Percentiles rank a stretch among this genome's conserved stretches.
Conservation (phyloP, 2,797 vertebrate species). For the Enteromius argenteus region DNA sequence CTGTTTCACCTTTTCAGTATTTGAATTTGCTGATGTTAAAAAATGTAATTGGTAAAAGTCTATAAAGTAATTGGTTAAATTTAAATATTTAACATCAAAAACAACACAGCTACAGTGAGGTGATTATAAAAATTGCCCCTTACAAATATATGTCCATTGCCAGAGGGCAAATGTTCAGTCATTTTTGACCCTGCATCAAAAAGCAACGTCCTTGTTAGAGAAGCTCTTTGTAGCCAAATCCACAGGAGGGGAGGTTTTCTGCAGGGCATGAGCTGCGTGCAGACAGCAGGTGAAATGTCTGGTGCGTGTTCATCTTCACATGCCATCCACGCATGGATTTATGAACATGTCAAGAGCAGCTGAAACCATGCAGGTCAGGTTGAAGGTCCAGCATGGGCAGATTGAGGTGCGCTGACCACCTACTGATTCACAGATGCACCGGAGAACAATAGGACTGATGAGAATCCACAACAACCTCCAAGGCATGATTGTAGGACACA, state of each 20-base stretch:
- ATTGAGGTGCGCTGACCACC: constrained; percentile 53
- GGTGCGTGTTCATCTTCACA: constrained; percentile 76
- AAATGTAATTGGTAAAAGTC: background rate
- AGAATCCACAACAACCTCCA: constrained; percentile 26
- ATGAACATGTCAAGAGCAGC: constrained; percentile 71
- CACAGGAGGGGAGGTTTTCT: constrained; percentile 44
- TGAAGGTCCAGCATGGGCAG: constrained; percentile 63
- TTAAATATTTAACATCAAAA: background rate
- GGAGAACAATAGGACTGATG: constrained; percentile 49
- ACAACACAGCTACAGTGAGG: background rate
- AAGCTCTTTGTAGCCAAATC: constrained; percentile 14
- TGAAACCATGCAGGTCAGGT: constrained; percentile 68
- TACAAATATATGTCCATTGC: background rate
- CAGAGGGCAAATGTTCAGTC: background rate
- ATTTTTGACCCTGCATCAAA: background rate
- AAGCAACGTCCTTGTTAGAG: constrained; percentile 13
- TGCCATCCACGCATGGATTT: constrained; percentile 77
- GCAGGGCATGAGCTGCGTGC: constrained; percentile 66
- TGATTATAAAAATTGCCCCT: background rate
- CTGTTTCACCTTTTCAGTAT: background rate
- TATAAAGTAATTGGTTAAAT: background rate
- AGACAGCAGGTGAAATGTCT: constrained; percentile 76
- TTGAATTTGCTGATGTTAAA: background rate
- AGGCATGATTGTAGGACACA: background rate
- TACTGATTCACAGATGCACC: constrained; percentile 69